These are phyloP conservation scores for Sphinx pinastri DNA, from an alignment of 2,888 invertebrate genomes.

Conservation along the genomic window DNA sequence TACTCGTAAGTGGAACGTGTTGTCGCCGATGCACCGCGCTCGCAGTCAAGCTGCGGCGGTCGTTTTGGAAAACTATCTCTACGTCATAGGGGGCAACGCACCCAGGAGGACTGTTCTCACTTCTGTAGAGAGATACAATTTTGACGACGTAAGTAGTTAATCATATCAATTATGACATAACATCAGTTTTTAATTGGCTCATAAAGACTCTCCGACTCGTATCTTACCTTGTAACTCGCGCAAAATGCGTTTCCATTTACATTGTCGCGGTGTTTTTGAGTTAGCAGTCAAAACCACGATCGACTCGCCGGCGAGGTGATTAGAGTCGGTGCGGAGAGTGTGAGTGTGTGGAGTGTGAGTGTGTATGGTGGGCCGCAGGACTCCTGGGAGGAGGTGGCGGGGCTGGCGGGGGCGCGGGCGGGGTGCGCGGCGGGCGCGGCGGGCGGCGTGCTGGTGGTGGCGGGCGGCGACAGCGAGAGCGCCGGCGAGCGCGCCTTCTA, in stretches of 20 bases:
- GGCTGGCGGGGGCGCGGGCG: constrained; percentile 89
- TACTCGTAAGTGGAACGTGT: constrained; percentile 90
- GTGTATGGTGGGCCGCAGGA: constrained; percentile 71
- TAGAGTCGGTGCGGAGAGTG: neutral
- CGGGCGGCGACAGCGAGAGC: constrained; percentile 93
- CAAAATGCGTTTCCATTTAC: too few species aligned
- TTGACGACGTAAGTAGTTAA: constrained; percentile 85
- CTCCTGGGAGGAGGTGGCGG: constrained; percentile 90
- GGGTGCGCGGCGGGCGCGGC: constrained; percentile 94
- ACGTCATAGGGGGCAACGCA: constrained; percentile 95
- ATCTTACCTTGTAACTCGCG: too few species aligned
- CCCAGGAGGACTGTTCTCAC: constrained; percentile 90
- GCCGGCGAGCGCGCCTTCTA: constrained; percentile 89
- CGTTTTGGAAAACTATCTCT: constrained; percentile 92
- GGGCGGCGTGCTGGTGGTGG: constrained; percentile 91
- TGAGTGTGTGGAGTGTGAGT: neutral
- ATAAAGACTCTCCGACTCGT: too few species aligned
- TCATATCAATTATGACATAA: neutral
- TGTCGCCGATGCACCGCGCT: constrained; percentile 91
- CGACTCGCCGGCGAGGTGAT: too few species aligned
- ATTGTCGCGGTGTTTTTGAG: too few species aligned
- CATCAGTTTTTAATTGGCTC: too few species aligned
- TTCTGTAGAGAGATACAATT: constrained; percentile 92
- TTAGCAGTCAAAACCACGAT: too few species aligned
- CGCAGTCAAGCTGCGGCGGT: constrained; percentile 95